Evolutionary conservation across 1,140 invertebrate species (phyloP).

Genomic region (Pogonus chalceus): DNA sequence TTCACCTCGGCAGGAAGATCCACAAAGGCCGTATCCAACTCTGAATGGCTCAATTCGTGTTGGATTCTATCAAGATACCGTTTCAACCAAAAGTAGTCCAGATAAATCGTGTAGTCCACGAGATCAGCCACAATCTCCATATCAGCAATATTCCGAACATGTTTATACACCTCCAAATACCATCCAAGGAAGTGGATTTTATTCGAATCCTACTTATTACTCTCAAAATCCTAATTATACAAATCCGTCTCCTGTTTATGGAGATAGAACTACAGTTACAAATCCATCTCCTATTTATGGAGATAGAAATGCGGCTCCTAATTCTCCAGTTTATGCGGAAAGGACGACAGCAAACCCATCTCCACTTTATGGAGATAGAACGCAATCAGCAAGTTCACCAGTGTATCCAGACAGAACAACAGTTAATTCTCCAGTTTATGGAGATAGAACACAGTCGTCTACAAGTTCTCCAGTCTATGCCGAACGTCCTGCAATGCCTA

Average conservation of each 20-base stretch:
- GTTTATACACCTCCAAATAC: slow-evolving; percentile 41
- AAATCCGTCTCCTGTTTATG: no score
- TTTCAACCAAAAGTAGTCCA: slow-evolving; percentile 57
- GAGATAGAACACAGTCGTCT: no score
- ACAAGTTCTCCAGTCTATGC: slow-evolving; percentile 20
- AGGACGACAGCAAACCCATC: slow-evolving; percentile 28
- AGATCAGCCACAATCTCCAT: slow-evolving; percentile 48
- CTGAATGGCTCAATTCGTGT: slow-evolving; percentile 62
- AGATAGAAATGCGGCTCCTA: no score
- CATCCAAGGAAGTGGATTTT: slow-evolving; percentile 12
- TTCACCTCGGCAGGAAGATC: slow-evolving; percentile 42
- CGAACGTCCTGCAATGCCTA: no score
- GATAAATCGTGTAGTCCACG: slow-evolving; percentile 59
- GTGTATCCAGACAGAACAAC: no score
- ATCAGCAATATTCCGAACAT: slow-evolving; percentile 50
- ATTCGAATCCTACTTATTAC: not conserved
- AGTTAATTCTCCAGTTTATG: no score
- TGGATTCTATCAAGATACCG: slow-evolving; percentile 69
- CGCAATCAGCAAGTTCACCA: no score
- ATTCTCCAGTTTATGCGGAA: not conserved
- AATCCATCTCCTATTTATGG: no score
- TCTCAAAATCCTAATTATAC: not conserved
- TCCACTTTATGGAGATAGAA: no score
- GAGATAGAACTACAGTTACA: no score
- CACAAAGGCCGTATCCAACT: slow-evolving; percentile 40